phyloP scores from a whole-genome alignment of 2,113 vertebrate genomes.

The Nyctibius bracteatus region DNA sequence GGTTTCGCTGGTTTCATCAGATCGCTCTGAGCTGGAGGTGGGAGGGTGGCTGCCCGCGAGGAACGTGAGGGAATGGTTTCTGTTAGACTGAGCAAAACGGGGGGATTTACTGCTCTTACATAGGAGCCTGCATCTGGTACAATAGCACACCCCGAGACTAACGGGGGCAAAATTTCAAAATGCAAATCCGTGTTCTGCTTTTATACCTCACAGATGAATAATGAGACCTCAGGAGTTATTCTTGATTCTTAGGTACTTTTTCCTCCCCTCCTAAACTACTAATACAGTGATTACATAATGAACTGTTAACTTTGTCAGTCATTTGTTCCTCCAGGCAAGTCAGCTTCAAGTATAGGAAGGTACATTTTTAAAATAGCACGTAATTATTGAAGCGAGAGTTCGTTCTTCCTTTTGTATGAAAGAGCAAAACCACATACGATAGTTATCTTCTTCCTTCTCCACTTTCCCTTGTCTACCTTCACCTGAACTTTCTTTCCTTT shows the following conservation, averaged over 20 bases:
- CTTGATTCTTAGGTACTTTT: constrained; percentile 44
- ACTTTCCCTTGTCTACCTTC: not conserved
- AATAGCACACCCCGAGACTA: not conserved
- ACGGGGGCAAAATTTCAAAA: not conserved
- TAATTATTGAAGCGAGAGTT: not conserved
- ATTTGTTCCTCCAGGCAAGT: constrained; percentile 51
- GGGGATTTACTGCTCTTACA: not conserved
- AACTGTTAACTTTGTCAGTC: constrained; percentile 54
- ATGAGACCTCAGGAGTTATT: not conserved
- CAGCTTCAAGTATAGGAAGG: not conserved
- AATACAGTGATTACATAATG: constrained; percentile 48
- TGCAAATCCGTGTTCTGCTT: constrained; percentile 8
- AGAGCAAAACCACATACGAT: not conserved
- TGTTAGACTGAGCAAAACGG: not conserved
- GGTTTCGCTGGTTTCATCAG: constrained; percentile 45
- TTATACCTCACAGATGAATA: not conserved
- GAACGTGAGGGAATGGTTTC: not conserved
- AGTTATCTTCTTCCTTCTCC: not conserved
- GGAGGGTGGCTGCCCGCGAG: not conserved
- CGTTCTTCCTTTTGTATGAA: not conserved
- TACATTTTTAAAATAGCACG: not conserved
- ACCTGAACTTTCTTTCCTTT: not conserved
- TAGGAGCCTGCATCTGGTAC: not conserved
- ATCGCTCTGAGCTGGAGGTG: constrained; percentile 3
- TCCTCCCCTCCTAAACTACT: not conserved